phyloP scores from a whole-genome alignment of 2,797 vertebrate species.

The Buceros bicornis region DNA sequence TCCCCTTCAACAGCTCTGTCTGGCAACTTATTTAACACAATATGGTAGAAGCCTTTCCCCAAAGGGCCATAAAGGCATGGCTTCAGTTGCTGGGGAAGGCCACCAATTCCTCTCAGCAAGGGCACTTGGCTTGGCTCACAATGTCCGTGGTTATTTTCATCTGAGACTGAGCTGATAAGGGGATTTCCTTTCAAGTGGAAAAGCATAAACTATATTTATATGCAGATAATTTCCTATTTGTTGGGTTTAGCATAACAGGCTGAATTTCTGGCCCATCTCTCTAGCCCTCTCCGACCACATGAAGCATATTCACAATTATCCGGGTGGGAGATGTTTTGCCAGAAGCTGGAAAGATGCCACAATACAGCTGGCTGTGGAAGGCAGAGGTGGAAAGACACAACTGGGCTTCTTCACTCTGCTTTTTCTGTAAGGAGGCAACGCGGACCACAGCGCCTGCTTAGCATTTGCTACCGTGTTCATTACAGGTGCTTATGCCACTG shows the following conservation, averaged over 20 bases:
- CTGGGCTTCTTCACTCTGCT: neutral
- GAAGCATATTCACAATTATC: conserved; percentile 36
- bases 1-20: neutral
- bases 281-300: neutral
- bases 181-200: conserved; percentile 62
- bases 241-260: conserved; percentile 7
- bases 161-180: conserved; percentile 65
- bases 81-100: conserved; percentile 1
- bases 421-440: neutral
- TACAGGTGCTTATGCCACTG: neutral
- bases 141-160: conserved; percentile 32
- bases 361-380: conserved; percentile 1
- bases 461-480: neutral
- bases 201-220: conserved; percentile 63
- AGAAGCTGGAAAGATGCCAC: conserved; percentile 32
- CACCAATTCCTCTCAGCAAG: neutral
- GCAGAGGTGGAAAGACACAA: neutral
- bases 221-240: conserved; percentile 61
- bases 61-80: neutral
- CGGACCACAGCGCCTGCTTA: neutral
- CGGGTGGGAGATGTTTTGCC: conserved; percentile 17
- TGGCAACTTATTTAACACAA: conserved; percentile 22
- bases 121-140: conserved; percentile 8
- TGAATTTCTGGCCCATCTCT: conserved; percentile 42
- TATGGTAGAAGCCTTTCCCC: conserved; percentile 9